Base-by-base conservation (phyloP, 2,113 vertebrate genomes). In the Redunca redunca region DNA sequence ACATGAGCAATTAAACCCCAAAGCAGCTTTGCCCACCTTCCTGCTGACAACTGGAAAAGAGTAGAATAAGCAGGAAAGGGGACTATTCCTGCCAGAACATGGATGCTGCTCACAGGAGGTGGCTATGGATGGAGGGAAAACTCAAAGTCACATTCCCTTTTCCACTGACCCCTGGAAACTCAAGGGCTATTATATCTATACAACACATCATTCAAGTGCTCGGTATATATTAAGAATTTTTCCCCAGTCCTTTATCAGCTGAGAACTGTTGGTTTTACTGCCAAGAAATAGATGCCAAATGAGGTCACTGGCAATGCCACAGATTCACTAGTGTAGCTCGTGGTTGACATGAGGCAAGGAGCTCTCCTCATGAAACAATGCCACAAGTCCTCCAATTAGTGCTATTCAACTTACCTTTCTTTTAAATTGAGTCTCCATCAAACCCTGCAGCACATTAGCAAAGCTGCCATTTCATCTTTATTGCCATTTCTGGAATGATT, bases 391-490 rank as follows among this genome's bases (percentile, higher is more conserved):
- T 83, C 94, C 77, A 90, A 64, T 92, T 57, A 67, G 43, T 26
- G 46, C 30, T 58, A 88, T 84, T 87, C 90, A 86, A 74, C 85
- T 96, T 85, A 90, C 19, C 80, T 90, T 95, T 88, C 83, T 88
- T 84, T 64, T 19, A 82, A 94, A 89, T 4, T 40, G 36, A 55
- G 48, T 36, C 62, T 71, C 71, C 46, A 57, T 91, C 96, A 84
- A 96, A 82, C 71, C 55, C 53, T 90, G 87, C 40, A 74, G 58
- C 33, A 77, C 96, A 90, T 94, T 90, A 94, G 62, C 80, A 92
- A 96, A 77, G 53, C 46, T 91, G 83, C 53, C 53, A 23, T 95
- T 97, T 97, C 87, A 40, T 88, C 94, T 97, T 91, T 88, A 96
- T 57, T 89, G 86, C 58, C 77, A 94, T 96, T 97, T 97, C 86